Base-by-base conservation (phyloP, 2,888 invertebrate species). In the Synergus laeviventris region DNA sequence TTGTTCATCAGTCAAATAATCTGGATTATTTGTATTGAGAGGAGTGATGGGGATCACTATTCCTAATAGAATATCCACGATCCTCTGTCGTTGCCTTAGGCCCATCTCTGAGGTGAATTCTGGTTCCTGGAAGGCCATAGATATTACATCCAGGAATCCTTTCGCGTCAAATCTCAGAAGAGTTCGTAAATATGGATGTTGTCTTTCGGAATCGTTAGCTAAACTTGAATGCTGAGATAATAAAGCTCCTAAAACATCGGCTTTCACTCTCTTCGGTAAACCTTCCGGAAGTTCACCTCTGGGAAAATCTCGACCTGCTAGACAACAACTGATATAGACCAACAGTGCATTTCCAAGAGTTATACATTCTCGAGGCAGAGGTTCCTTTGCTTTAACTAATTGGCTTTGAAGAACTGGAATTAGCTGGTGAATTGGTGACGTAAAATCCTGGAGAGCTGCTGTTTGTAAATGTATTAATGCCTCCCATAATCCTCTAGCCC, bases 281-380 rank as follows among this genome's bases (percentile, higher is more conserved):
- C 93, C 93, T 12, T 92, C 91, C 0, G 94, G 93, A 83, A 97
- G 94, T 84, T 94, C 94, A 0, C 97, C 97, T 59, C 92, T 92
- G 0, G 97, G 97, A 91, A 96, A 97, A 0, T 95, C 96, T 76
- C 96, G 92, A 0, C 97, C 97, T n/a, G 96, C 95, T 81, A 97
- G 92, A 87, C 97, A 97, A 82, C 97, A 96, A 81, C 96, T 96
- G 42, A 97, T 94, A 87, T 97, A 97, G 2, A 97, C 96, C 74
- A 98, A 91, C 82, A 97, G 91, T 80, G 96, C 96, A 87, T 97
- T 97, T 9, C 97, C 97, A 62, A 97, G 92, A 85, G 92, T 92
- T 82, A 91, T 89, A 60, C 86, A 88, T 31, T 90, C 89, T 64
- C 87, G 84, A 0, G 89, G 82, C 16, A 87, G 76, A 31, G 84